phyloP scores from a whole-genome alignment of 35 echinoderm and acorn worm genomes.

The Anneissia japonica region DNA sequence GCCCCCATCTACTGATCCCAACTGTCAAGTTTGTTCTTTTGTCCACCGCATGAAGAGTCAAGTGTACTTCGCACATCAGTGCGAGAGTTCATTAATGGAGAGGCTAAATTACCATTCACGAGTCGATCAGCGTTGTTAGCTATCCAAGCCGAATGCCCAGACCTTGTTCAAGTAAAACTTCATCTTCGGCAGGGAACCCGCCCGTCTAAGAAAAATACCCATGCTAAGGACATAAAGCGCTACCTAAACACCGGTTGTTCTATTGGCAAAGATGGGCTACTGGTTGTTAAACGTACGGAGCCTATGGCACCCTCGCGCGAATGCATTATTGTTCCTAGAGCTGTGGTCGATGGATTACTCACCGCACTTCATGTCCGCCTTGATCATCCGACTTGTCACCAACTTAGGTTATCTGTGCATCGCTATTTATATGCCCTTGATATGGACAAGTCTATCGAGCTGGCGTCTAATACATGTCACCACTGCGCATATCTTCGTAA shows the following conservation, averaged over 20 bases:
- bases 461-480: conserved; percentile 17
- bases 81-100: conserved; percentile 41
- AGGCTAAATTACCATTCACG: conserved; percentile 40
- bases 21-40: conserved; percentile 45
- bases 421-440: conserved; percentile 58
- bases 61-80: conserved; percentile 9
- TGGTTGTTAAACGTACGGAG: conserved; percentile 13
- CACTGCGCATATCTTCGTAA: conserved; percentile 35
- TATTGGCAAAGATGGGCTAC: conserved; percentile 43
- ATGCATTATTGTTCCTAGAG: conserved; percentile 46
- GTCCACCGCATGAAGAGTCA: conserved; percentile 5
- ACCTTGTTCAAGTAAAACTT: conserved; percentile 25
- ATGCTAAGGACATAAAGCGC: conserved; percentile 50
- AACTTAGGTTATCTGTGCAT: conserved; percentile 10
- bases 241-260: conserved; percentile 33
- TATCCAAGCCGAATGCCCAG: conserved; percentile 33
- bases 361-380: conserved; percentile 50
- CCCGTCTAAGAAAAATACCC: conserved; percentile 40
- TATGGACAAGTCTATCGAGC: conserved; percentile 37
- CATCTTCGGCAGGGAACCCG: conserved; percentile 22
- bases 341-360: conserved; percentile 41
- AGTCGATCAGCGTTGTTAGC: conserved; percentile 21
- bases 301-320: conserved; percentile 25
- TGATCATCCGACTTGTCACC: conserved; percentile 39
- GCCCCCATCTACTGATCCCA: conserved; percentile 26